Percentiles rank a stretch among this genome's conserved stretches.
Evolutionary conservation across 2,797 vertebrate species (phyloP).

Genomic region (Gobio occitaniae): DNA sequence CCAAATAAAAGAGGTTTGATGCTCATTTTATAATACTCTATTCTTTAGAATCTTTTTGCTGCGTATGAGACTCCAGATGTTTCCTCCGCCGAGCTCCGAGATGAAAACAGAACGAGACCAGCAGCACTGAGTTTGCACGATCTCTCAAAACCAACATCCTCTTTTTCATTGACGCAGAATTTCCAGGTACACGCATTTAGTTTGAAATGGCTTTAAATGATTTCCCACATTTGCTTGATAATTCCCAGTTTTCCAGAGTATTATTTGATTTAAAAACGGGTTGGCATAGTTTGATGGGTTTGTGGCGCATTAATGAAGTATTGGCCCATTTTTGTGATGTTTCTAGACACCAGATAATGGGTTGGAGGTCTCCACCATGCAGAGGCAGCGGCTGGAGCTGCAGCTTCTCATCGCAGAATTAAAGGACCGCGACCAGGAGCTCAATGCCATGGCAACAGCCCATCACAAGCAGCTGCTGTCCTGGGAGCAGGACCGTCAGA

Average conservation of each 20-base stretch:
- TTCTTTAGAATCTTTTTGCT: constrained; percentile 25
- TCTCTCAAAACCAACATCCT: constrained; percentile 22
- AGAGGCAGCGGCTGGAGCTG: constrained; percentile 86
- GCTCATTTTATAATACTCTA: not conserved
- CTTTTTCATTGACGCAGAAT: not conserved
- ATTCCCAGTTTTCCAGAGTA: not conserved
- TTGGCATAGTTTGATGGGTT: not conserved
- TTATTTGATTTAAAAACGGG: constrained; percentile 20
- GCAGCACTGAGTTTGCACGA: not conserved
- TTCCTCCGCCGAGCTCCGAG: constrained; percentile 2
- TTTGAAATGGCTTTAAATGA: not conserved
- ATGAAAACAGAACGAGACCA: not conserved
- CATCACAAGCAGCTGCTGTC: constrained; percentile 83
- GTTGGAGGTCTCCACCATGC: constrained; percentile 74
- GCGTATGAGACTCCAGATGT: constrained; percentile 4
- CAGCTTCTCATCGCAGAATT: constrained; percentile 86
- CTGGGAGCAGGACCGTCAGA: constrained; percentile 87
- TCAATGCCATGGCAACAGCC: constrained; percentile 83
- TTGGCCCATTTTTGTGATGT: not conserved
- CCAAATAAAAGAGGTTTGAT: not conserved
- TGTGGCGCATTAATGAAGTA: not conserved
- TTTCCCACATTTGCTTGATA: not conserved
- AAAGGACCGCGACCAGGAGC: constrained; percentile 86
- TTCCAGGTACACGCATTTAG: not conserved
- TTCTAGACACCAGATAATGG: constrained; percentile 68